Base-by-base conservation (phyloP, 2,797 vertebrate species). In the Muscicapa comitata region DNA sequence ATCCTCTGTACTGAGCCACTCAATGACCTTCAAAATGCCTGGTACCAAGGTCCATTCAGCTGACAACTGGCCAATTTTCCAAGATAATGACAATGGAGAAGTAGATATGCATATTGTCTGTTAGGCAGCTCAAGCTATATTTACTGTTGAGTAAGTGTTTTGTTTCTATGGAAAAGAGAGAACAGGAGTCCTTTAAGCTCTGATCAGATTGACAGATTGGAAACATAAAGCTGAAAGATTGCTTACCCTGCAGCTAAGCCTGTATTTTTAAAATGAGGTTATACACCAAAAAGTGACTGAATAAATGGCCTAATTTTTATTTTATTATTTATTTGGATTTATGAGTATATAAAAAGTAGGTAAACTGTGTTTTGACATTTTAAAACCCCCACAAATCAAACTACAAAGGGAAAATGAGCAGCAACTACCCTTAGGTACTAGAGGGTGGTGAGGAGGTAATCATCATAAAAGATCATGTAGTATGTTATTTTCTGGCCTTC, bases 191-290 rank as follows among this genome's bases (percentile, higher is more conserved):
- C 67, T 95, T 93, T 90, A 92, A 94, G 16, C 67, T 88, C 71
- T 63, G 59, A 95, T 89, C 83, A 93, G 93, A 91, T 58, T 96
- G 96, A 95, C 86, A 95, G 90, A 91, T 92, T 87, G 48, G 92
- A 95, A 94, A 79, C 88, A 93, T 92, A 96, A 95, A 67, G 35
- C 88, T 93, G 88, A 94, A 95, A 93, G 45, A 91, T 93, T 93
- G 90, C 71, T 92, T 90, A 87, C 68, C 86, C 92, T 59, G 77
- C 71, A 95, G 93, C 92, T 92, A 86, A 94, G 61, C 77, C 89
- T 88, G 63, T 82, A 57, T 90, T 88, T 93, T 93, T 76, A 17
- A 93, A 95, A 92, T 79, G 43, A 90, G 21, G 17, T 58, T 95
- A 82, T 82, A 78, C 17, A 28, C 45, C 0, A 0, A 93, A 90